phyloP scores from a whole-genome alignment of 2,113 vertebrate genomes.

The Sturnus vulgaris region DNA sequence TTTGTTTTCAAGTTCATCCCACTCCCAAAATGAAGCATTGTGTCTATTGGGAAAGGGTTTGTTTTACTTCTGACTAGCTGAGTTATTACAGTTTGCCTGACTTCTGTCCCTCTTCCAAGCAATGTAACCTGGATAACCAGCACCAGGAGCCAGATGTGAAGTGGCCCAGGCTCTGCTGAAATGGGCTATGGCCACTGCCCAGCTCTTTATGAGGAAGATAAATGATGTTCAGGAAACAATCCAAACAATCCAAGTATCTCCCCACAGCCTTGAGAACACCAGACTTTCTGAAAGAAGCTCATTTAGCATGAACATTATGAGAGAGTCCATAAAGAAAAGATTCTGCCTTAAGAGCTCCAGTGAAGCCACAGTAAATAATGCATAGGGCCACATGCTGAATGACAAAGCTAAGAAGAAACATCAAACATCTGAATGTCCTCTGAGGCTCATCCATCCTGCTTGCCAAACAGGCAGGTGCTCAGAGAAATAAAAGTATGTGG shows the following conservation, averaged over 20 bases:
- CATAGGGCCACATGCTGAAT: neutral
- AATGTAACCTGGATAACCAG: neutral
- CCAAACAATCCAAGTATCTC: neutral
- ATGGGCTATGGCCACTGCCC: neutral
- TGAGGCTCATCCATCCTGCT: neutral
- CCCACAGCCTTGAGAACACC: neutral
- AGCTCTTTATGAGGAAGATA: neutral
- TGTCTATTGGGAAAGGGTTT: neutral
- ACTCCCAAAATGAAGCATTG: neutral
- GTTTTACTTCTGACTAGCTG: neutral
- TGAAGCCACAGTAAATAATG: neutral
- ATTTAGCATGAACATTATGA: neutral
- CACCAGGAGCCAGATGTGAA: rapidly evolving
- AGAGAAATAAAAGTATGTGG: neutral
- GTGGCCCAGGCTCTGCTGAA: neutral
- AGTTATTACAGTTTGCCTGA: neutral
- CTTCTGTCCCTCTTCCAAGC: neutral
- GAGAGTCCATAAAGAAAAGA: neutral
- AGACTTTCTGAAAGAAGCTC: neutral
- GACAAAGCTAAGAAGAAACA: neutral
- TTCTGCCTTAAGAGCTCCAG: neutral
- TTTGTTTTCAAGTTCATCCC: neutral
- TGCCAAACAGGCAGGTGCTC: neutral
- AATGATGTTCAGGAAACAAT: neutral
- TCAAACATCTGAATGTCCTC: neutral